These are phyloP conservation scores for Thecophora atra DNA, from an alignment of 2,888 invertebrate species.

Conservation along the genomic window DNA sequence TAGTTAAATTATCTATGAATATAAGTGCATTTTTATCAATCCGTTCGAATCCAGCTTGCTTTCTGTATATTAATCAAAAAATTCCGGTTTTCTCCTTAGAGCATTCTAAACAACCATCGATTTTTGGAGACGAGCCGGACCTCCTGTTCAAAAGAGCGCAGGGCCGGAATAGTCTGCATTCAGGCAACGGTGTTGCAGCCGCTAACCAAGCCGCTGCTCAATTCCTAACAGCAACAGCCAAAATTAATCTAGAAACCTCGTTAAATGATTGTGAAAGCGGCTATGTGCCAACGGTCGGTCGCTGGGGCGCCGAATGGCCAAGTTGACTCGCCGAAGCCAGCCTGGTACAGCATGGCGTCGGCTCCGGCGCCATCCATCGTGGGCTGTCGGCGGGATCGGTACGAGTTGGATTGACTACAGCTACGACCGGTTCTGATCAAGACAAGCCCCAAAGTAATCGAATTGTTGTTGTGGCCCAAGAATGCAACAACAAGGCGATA, in stretches of 20 bases:
- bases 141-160: slow-evolving; percentile 69
- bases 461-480: slow-evolving; percentile 43
- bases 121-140: slow-evolving; percentile 73
- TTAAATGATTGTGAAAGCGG: slow-evolving; percentile 70
- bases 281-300: slow-evolving; percentile 83
- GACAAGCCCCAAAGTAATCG: slow-evolving; percentile 50
- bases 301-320: slow-evolving; percentile 95
- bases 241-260: slow-evolving; percentile 66
- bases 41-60: too few species aligned
- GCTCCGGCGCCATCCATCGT: slow-evolving; percentile 59
- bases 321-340: slow-evolving; percentile 89
- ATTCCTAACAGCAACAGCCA: slow-evolving; percentile 57
- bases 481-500: slow-evolving; percentile 26
- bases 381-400: slow-evolving; percentile 59
- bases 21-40: too few species aligned
- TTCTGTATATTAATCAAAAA: too few species aligned
- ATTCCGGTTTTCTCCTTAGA: slow-evolving; percentile 66
- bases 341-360: slow-evolving; percentile 66
- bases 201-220: slow-evolving; percentile 50
- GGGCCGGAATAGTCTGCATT: slow-evolving; percentile 69
- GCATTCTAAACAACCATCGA: slow-evolving; percentile 77
- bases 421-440: slow-evolving; percentile 52
- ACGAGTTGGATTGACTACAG: slow-evolving; percentile 65
- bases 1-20: too few species aligned
- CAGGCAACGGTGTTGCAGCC: slow-evolving; percentile 56